Conservation (phyloP, 2,888 invertebrate species). For the Scaptodrosophila latifasciaeformis region DNA sequence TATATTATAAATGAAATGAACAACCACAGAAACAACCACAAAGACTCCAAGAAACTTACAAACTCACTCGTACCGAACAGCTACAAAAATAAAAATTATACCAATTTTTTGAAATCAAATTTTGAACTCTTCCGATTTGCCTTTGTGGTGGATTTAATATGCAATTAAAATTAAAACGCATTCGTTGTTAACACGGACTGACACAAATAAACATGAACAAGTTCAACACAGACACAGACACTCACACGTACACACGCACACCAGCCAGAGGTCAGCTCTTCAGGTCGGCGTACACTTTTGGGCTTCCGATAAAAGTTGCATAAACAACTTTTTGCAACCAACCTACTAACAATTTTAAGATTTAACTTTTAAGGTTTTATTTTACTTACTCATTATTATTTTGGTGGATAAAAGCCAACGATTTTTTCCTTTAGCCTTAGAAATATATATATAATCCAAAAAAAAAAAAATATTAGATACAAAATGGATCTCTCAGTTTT, state of each 20-base stretch:
- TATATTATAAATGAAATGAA: slow-evolving; percentile 1
- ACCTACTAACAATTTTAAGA: neutral
- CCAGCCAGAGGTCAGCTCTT: slow-evolving; percentile 30
- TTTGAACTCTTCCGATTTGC: no score
- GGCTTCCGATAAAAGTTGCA: no score
- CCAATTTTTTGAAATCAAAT: no score
- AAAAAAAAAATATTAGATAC: slow-evolving; percentile 27
- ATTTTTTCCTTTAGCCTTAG: slow-evolving; percentile 28
- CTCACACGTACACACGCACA: slow-evolving; percentile 21
- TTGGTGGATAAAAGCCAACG: slow-evolving; percentile 38
- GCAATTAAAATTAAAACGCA: neutral
- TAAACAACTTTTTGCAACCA: neutral
- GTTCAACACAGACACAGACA: slow-evolving; percentile 13
- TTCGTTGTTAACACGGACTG: slow-evolving; percentile 23
- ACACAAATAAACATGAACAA: slow-evolving; percentile 13
- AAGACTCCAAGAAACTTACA: neutral
- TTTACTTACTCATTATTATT: slow-evolving; percentile 20
- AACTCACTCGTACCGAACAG: slow-evolving; percentile 4
- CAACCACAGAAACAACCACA: slow-evolving; percentile 3
- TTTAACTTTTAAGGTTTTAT: slow-evolving; percentile 29
- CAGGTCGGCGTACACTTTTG: slow-evolving; percentile 22
- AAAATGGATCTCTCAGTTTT: slow-evolving; percentile 32
- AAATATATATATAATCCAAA: slow-evolving; percentile 24
- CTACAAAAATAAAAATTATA: no score
- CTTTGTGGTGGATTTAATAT: no score